A percentile compares a stretch with the other conserved stretches of the same genome.
These are phyloP conservation scores for Xiphydria camelus DNA, from an alignment of 2,888 invertebrate genomes.

Conservation along the genomic window DNA sequence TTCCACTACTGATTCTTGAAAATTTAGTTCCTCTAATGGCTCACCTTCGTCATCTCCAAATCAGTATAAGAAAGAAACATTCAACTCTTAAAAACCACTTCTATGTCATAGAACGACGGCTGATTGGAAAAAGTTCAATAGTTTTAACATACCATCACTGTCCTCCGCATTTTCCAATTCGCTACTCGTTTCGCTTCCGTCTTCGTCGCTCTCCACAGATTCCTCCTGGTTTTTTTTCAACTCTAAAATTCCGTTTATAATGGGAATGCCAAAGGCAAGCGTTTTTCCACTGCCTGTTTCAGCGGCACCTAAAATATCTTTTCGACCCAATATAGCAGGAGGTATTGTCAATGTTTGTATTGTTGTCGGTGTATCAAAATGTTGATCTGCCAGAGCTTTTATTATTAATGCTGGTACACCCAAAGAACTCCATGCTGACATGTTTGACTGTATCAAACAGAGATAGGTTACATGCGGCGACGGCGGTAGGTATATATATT, in stretches of 20 bases:
- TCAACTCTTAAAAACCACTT: too few relatives aligned
- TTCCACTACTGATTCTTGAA: conserved; percentile 34
- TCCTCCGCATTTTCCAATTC: conserved; percentile 6
- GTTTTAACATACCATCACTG: background rate
- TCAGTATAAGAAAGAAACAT: too few relatives aligned
- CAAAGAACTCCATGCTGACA: conserved; percentile 70
- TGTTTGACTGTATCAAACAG: too few relatives aligned
- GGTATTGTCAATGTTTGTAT: conserved; percentile 85
- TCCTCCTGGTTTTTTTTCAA: conserved; percentile 61
- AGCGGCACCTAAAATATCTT: conserved; percentile 97
- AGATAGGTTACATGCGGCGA: too few relatives aligned
- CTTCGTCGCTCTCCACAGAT: conserved; percentile 46
- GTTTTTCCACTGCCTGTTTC: conserved; percentile 99
- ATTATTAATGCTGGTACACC: conserved; percentile 73
- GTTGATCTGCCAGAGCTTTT: conserved; percentile 73
- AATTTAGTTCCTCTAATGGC: conserved; percentile 27
- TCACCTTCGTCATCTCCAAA: too few relatives aligned
- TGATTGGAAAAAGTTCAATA: too few relatives aligned
- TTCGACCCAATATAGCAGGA: conserved; percentile 80
- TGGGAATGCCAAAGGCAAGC: conserved; percentile 94
- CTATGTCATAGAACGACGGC: too few relatives aligned
- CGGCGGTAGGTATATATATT: too few relatives aligned
- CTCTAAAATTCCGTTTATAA: conserved; percentile 82
- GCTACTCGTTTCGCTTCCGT: conserved; percentile 21
- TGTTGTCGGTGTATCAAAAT: conserved; percentile 81